Evolutionary conservation across 2,888 invertebrate genomes (phyloP), one percentile per base, ranked within the genome.

Genomic region (Dioctria rufipes): DNA sequence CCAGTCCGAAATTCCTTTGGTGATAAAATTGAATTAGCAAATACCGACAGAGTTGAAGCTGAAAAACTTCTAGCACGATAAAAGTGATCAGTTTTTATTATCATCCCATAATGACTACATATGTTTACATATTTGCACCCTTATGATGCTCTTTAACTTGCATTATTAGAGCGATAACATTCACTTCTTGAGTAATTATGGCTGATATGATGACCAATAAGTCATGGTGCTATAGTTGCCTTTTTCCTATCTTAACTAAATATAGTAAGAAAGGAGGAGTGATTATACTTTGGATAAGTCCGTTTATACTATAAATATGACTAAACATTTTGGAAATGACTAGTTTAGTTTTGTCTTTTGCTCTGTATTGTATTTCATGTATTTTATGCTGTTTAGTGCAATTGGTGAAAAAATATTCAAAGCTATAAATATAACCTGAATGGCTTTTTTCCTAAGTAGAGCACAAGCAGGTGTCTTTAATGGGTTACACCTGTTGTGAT

Each of bases 381-480:
- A 46, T 46, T 46, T 46, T 8, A 8, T 46, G 5, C 8, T 6
- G 46, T 46, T 46, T 46, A 5, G 46, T 46, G 8, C 5, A 46
- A 8, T 46, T 46, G 46, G 46, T 6, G 25, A 25, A 25, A 2
- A 25, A 25, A 25, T 25, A 25, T 25, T 25, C 25, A 25, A 25
- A 25, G 25, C 25, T 25, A 25, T 25, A 46, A 46, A 60, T 25
- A 8, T 13, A n/a, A 8, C n/a, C 11, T 11, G 11, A 37, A 61
- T 61, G 61, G n/a, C 37, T 37, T 61, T 25, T 25, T 61, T 39
- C 3, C 37, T 73, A 73, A 73, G 73, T 73, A 73, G 73, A 73
- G 60, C 73, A 73, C 73, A 73, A 73, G 73, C 73, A 73, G 73
- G 73, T 73, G 73, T 73, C 58, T 54, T 42, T 40, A 42, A 11